Conservation (phyloP, 2,113 vertebrate species). For the Ammodytes dubius region DNA sequence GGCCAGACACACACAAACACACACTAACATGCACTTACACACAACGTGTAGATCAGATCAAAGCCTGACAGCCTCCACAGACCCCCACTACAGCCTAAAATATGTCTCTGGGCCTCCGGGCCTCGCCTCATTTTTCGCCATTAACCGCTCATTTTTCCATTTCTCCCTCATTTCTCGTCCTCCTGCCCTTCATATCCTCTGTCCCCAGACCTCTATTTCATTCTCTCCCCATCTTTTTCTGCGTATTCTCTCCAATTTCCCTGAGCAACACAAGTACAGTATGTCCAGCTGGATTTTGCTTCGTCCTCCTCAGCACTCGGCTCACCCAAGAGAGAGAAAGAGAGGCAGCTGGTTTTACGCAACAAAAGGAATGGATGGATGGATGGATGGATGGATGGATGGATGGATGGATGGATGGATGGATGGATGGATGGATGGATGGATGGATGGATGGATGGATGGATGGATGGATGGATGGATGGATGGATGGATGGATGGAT, state of each 20-base stretch:
- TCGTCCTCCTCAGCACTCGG: constrained; percentile 53
- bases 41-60: constrained; percentile 65
- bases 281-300: constrained; percentile 68
- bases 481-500: background rate
- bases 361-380: constrained; percentile 48
- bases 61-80: constrained; percentile 64
- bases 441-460: constrained; percentile 41
- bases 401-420: no score
- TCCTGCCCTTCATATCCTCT: background rate
- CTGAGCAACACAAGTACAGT: constrained; percentile 47
- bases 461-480: constrained; percentile 2
- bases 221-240: constrained; percentile 8
- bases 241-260: constrained; percentile 11
- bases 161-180: background rate
- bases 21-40: constrained; percentile 36
- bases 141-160: background rate
- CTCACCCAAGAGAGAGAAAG: constrained; percentile 56
- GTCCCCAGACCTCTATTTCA: constrained; percentile 23
- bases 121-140: background rate
- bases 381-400: constrained; percentile 15
- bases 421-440: no score
- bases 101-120: constrained; percentile 30
- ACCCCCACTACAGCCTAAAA: constrained; percentile 54
- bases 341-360: constrained; percentile 61
- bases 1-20: constrained; percentile 52